phyloP scores from a whole-genome alignment of 2,113 vertebrate genomes.

The cattle (Bos taurus) region DNA sequence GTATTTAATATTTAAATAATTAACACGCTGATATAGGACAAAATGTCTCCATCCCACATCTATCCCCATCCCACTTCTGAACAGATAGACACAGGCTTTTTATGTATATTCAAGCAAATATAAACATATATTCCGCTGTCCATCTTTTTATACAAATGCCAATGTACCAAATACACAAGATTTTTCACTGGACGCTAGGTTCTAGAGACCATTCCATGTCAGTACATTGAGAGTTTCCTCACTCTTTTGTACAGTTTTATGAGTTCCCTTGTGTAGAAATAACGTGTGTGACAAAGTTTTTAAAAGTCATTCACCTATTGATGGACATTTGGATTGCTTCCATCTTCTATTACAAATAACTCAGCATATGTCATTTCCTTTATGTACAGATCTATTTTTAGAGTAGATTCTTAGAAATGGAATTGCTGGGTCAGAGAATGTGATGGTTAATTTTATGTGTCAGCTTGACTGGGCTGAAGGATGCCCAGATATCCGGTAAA shows the following conservation, averaged over 20 bases:
- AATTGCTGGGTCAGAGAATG: not conserved
- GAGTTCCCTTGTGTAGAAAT: not conserved
- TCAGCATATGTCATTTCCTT: not conserved
- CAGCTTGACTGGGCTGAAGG: not conserved
- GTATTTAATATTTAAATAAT: not conserved
- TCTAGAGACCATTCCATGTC: not conserved
- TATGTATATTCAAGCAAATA: not conserved
- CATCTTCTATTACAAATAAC: not conserved
- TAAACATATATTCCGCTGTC: not conserved
- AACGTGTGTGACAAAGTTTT: not conserved
- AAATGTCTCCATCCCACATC: not conserved
- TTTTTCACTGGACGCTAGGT: not conserved
- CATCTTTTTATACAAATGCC: not conserved
- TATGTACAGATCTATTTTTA: not conserved
- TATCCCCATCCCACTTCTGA: not conserved
- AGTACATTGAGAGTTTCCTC: not conserved
- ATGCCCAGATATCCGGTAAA: not conserved
- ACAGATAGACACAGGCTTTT: not conserved
- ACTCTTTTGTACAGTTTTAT: not conserved
- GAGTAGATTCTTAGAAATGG: not conserved
- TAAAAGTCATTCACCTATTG: not conserved
- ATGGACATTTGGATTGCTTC: not conserved
- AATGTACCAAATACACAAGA: not conserved
- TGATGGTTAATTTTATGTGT: not conserved
- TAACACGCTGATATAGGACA: not conserved